A percentile compares a stretch with the other conserved stretches of the same genome.
Conservation (phyloP, 2,888 invertebrate genomes). For the Pristionchus maxplancki region DNA sequence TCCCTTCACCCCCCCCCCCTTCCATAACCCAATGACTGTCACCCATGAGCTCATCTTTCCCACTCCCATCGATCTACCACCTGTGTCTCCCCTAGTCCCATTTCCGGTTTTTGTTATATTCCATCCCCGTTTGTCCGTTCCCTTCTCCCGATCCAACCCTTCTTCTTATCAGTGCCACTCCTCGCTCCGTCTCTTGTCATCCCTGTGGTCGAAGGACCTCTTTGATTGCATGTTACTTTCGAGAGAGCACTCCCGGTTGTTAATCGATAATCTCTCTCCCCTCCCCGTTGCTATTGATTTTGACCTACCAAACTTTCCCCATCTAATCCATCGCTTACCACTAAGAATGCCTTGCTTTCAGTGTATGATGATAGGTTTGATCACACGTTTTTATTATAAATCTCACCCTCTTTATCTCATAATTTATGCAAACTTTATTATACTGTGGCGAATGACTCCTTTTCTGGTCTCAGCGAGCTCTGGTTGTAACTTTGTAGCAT, state of each 20-base stretch:
- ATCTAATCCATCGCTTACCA: constrained; percentile 31
- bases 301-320: constrained; percentile 29
- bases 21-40: constrained; percentile 9
- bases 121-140: neutral
- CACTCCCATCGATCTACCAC: neutral
- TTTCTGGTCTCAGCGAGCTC: constrained; percentile 42
- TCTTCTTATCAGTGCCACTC: neutral
- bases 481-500: constrained; percentile 40
- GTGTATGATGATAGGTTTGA: constrained; percentile 44
- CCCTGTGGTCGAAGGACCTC: neutral
- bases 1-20: neutral
- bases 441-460: constrained; percentile 1
- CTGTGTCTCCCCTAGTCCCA: constrained; percentile 19
- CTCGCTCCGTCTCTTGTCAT: neutral
- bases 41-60: constrained; percentile 9
- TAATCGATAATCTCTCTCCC: neutral
- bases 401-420: constrained; percentile 41
- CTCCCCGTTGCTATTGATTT: neutral
- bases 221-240: neutral
- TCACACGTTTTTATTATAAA: constrained; percentile 23
- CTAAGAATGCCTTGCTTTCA: constrained; percentile 32
- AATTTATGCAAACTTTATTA: constrained; percentile 29
- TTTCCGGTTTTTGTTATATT: constrained; percentile 18
- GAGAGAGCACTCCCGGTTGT: neutral
- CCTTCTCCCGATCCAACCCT: neutral